Evolutionary conservation across 2,797 vertebrate genomes (phyloP).

Genomic region (Falco novaeseelandiae): DNA sequence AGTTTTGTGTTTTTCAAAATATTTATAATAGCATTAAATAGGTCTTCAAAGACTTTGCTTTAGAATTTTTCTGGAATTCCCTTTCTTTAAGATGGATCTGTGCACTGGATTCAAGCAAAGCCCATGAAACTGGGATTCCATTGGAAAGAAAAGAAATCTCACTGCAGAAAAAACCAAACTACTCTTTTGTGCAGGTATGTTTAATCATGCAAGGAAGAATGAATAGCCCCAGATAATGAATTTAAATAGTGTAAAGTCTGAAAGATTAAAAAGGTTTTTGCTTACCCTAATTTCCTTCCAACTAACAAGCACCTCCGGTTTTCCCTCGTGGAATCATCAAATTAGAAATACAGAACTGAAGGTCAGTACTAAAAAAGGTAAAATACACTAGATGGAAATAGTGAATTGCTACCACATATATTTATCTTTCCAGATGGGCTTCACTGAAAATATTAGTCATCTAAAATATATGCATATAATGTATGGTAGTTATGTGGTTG

Average conservation of each 20-base stretch:
- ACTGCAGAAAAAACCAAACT: not conserved
- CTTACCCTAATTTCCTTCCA: not conserved
- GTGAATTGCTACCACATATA: not conserved
- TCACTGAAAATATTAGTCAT: not conserved
- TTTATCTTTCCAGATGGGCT: not conserved
- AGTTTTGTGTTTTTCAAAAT: fast-evolving
- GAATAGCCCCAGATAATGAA: not conserved
- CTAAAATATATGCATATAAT: not conserved
- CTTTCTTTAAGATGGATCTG: not conserved
- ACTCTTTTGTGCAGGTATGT: not conserved
- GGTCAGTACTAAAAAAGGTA: not conserved
- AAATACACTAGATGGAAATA: not conserved
- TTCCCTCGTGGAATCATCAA: fast-evolving
- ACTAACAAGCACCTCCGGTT: not conserved
- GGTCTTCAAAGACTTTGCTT: not conserved
- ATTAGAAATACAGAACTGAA: not conserved
- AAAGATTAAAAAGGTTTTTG: not conserved
- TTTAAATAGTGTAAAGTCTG: not conserved
- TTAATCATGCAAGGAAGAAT: not conserved
- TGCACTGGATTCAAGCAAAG: not conserved
- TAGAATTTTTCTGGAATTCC: not conserved
- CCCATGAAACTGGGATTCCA: not conserved
- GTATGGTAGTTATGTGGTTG: not conserved
- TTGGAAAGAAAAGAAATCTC: not conserved
- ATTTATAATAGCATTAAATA: not conserved